Conservation (phyloP, 2,797 vertebrate species). For the Carcharodon carcharias region DNA sequence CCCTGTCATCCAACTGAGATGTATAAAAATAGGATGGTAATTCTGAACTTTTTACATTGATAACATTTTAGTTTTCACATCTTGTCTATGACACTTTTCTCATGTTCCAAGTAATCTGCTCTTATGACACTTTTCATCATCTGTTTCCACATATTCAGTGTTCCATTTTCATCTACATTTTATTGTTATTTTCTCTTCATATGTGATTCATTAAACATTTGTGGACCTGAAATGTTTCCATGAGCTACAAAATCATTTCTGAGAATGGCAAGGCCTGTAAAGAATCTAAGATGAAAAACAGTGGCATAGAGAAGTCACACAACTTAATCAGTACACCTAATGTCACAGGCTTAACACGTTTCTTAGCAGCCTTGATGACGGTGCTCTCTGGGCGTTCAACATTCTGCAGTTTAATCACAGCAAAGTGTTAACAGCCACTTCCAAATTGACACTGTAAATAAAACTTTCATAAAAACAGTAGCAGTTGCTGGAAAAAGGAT, state of each 20-base stretch:
- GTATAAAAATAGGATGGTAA: constrained; percentile 34
- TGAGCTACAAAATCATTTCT: not conserved
- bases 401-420: constrained; percentile 1
- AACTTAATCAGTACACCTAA: not conserved
- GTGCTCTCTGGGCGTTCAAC: not conserved
- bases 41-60: not conserved
- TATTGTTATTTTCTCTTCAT: not conserved
- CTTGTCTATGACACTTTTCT: constrained; percentile 24
- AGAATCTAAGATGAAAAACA: constrained; percentile 6
- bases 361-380: not conserved
- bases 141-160: not conserved
- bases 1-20: constrained; percentile 83
- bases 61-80: constrained; percentile 5
- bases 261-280: constrained; percentile 23
- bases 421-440: not conserved
- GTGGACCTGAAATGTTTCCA: not conserved
- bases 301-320: constrained; percentile 27
- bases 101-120: not conserved
- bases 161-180: too few species aligned
- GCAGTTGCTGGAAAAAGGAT: constrained; percentile 30
- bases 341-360: not conserved
- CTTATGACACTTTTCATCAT: not conserved
- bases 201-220: not conserved
- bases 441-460: not conserved
- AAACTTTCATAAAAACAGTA: not conserved